Evolutionary conservation across 2,113 vertebrate genomes (phyloP), one percentile per base, ranked within the genome.

Genomic region (Pluvialis apricaria): DNA sequence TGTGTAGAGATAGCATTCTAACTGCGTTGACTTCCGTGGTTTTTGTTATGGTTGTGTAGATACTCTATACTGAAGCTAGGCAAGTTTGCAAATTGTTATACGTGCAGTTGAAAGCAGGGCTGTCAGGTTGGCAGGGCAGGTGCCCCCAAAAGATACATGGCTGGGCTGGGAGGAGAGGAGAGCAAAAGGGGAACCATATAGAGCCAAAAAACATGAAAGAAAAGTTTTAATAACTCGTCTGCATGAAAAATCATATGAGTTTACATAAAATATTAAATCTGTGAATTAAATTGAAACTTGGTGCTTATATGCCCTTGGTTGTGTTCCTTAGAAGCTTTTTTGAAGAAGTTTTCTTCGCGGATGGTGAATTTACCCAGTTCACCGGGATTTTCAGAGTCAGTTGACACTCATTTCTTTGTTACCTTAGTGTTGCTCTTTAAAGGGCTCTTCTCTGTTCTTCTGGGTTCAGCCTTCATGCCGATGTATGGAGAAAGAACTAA

Each of bases 81-180:
- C 20, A 42, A 28, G 5, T 22, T 38, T 34, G 40, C 14, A 18
- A 0, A 5, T 19, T 8, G 44, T 15, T 60, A 45, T 57, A 6
- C 1, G 7, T 10, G 15, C 42, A 24, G 6, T 5, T 75, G 13
- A 15, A 21, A 36, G 11, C 1, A 8, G 11, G 36, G 17, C 44
- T 84, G 69, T 34, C 25, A 80, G 20, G 19, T 15, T 24, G 31
- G 40, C 4, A 17, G 4, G n/a, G 36, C 16, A 8, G 22, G 6
- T 18, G 31, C 40, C 44, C 0, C 55, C n/a, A 40, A 25, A 66
- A 34, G 9, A 1, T 0, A 1, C 2, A 5, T 6, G 15, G 2
- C 47, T 64, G 61, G 40, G 6, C 32, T 45, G 18, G 40, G 26
- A 22, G 12, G 11, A 45, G 2, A 58, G 21, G 19, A 16, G 4